Evolutionary conservation across 2,888 invertebrate species (phyloP), one percentile per base, ranked within the genome.

Genomic region (Ophioninae sp.): DNA sequence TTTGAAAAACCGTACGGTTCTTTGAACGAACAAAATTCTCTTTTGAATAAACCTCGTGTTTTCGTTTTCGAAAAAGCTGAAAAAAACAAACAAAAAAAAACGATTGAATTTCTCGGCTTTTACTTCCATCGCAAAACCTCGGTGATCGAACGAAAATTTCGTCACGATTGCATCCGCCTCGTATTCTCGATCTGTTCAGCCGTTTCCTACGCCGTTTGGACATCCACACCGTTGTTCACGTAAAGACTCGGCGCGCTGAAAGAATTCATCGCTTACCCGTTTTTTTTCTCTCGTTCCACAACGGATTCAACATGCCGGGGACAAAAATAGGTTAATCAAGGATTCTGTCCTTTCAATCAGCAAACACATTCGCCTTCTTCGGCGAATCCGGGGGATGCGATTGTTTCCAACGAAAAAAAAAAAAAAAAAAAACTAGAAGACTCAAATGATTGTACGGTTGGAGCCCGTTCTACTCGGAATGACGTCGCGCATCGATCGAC

Each of bases 351-450:
- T 6, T 58, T 23, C 37, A 64, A 56, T 20, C 65, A 13, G 22
- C 17, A 17, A 51, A 51, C 30, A 51, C 30, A 72, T 23, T 79
- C 20, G 59, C 37, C 37, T 7, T 30, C 30, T 30, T 41, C 73
- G 20, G 37, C 23, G 39, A 65, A 23, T 37, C 20, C 51, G 58
- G 69, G 69, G 72, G 80, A 44, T 13, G 44, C 44, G 67, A 77
- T 77, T 81, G 30, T 80, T 83, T 84, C 20, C 10, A 71, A 71
- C 30, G 59, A 79, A 67, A 59, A 74, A 30, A 71, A 68, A 44
- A 63, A 65, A 39, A 39, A 20, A 20, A 65, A 10, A 37, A 37
- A 64, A 64, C 41, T 13, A 44, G 44, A 44, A 44, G 13, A 51
- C 51, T 13, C 51, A 17, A 51, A 51, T 51, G 17, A 51, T 17